A percentile compares a stretch with the other conserved stretches of the same genome.
These are phyloP conservation scores for Chironomus tepperi DNA, from an alignment of 1,140 invertebrate genomes.

Conservation along the genomic window DNA sequence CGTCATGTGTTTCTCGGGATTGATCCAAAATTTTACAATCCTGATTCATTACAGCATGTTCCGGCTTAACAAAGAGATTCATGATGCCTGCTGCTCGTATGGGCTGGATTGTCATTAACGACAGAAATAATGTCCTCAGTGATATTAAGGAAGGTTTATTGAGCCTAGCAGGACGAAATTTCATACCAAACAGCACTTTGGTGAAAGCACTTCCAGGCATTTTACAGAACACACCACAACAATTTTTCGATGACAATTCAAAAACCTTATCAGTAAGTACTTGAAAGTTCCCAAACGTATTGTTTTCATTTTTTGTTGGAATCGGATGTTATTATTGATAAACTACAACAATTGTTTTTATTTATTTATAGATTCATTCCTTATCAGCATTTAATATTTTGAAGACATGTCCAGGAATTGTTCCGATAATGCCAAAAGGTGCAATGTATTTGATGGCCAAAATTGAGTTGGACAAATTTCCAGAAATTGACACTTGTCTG, in stretches of 20 bases:
- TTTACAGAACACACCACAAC: slow-evolving; percentile 38
- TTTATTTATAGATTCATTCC: neutral
- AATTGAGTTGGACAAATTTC: slow-evolving; percentile 4
- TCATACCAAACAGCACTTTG: slow-evolving; percentile 77
- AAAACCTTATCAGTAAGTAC: too few relatives aligned
- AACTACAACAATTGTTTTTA: too few relatives aligned
- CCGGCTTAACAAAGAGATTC: slow-evolving; percentile 86
- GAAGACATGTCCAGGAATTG: neutral
- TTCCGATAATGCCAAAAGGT: neutral
- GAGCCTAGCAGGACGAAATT: slow-evolving; percentile 67
- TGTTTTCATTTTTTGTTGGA: too few relatives aligned
- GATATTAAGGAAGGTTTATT: slow-evolving; percentile 60
- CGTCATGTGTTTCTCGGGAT: too few relatives aligned
- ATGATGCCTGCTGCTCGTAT: slow-evolving; percentile 89
- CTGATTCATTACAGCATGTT: slow-evolving; percentile 61
- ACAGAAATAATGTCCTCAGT: slow-evolving; percentile 59
- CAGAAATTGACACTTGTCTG: neutral
- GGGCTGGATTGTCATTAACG: slow-evolving; percentile 91
- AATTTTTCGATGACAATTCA: neutral
- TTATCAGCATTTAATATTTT: neutral
- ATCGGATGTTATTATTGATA: too few relatives aligned
- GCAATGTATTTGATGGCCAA: neutral
- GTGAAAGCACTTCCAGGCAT: slow-evolving; percentile 83
- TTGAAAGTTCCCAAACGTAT: too few relatives aligned
- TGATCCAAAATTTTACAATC: too few relatives aligned